Evolutionary conservation across 1,140 invertebrate species (phyloP).

Genomic region (Neomicropteryx cornuta): DNA sequence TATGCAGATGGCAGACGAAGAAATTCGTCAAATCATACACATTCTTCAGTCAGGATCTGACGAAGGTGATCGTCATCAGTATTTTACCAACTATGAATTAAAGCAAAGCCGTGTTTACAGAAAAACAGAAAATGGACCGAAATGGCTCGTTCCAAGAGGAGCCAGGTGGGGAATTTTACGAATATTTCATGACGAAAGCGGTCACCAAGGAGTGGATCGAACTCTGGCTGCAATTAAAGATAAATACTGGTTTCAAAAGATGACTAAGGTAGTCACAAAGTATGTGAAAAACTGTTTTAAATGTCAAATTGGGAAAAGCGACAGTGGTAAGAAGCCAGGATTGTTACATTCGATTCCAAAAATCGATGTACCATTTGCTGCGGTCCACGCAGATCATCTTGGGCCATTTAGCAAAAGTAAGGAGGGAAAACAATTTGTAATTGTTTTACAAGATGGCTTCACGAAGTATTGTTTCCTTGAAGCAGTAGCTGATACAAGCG

Average conservation of each 20-base stretch:
- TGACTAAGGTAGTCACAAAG: slow-evolving; percentile 11
- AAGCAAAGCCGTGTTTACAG: no score
- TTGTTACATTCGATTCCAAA: no score
- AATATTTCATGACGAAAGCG: slow-evolving; percentile 16
- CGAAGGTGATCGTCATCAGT: no score
- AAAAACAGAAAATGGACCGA: no score
- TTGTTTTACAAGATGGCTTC: slow-evolving; percentile 14
- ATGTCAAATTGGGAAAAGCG: no score
- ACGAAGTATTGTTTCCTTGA: slow-evolving; percentile 12
- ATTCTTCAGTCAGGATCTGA: no score
- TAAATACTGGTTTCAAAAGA: slow-evolving; percentile 12
- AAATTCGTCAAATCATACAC: no score
- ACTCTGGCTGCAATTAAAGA: slow-evolving; percentile 3
- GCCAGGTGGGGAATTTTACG: slow-evolving; percentile 8
- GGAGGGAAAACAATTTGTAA: slow-evolving; percentile 10
- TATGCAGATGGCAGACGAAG: no score
- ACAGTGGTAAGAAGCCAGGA: no score
- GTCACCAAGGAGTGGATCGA: slow-evolving; percentile 9
- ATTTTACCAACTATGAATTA: no score
- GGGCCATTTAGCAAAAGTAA: slow-evolving; percentile 15
- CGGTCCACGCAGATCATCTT: slow-evolving; percentile 18
- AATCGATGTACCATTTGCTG: slow-evolving; percentile 17
- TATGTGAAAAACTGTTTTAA: slow-evolving; percentile 19
- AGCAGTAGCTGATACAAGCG: slow-evolving; percentile 8
- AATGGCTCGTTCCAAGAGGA: no score